Percentiles rank a stretch among this genome's conserved stretches.
Conservation (phyloP, 2,888 invertebrate genomes). For the Bugulina stolonifera region DNA sequence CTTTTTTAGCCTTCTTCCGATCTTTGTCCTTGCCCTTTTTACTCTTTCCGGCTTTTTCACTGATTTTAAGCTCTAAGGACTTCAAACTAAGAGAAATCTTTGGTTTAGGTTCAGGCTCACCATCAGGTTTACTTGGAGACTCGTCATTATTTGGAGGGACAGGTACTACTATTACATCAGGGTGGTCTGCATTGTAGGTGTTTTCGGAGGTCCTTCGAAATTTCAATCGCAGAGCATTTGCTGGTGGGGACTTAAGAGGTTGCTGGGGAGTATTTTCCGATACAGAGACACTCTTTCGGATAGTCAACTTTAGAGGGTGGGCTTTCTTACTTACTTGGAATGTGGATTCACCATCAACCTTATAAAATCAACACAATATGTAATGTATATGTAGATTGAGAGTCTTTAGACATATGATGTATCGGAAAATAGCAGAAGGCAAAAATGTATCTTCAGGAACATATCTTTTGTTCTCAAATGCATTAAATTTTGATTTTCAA, state of each 20-base stretch:
- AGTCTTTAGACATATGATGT: no score
- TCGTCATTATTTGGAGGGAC: neutral
- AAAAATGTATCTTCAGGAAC: no score
- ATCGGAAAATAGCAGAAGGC: no score
- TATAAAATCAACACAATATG: no score
- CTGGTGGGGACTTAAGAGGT: neutral
- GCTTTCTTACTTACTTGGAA: constrained; percentile 13
- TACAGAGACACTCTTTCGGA: neutral
- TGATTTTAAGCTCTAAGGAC: neutral
- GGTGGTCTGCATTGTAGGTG: neutral
- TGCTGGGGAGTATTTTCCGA: neutral
- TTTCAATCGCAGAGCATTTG: neutral
- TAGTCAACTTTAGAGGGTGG: constrained; percentile 3
- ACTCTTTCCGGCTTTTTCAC: neutral
- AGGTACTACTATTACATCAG: neutral
- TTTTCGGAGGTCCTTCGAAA: constrained; percentile 3
- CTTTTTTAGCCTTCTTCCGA: neutral
- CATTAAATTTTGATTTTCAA: no score
- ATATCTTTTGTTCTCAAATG: no score
- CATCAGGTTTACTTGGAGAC: neutral
- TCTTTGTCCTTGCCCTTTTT: constrained; percentile 11
- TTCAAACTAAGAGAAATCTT: constrained; percentile 20
- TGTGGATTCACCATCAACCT: neutral
- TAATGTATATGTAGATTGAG: no score
- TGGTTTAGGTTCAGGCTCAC: neutral